Base-by-base conservation (phyloP, 2,888 invertebrate genomes). In the Agapostemon virescens region DNA sequence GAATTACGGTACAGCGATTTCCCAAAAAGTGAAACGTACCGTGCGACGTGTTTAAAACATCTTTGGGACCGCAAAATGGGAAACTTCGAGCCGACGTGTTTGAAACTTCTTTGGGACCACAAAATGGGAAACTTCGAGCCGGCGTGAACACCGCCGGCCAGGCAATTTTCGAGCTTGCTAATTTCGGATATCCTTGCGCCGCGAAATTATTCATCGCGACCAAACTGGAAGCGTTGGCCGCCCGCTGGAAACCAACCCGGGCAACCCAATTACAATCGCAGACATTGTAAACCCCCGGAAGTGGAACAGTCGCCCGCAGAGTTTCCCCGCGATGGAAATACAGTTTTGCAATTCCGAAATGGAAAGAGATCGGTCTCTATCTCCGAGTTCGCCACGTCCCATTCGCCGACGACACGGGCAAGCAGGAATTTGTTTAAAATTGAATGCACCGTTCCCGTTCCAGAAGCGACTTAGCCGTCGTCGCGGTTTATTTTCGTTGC, bases 341-440 rank as follows among this genome's bases (percentile, higher is more conserved):
- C 69, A 63, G 61, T 63, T 49, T 38, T n/a, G 15, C 49, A 49
- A 75, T 42, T 75, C 69, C 33, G 33, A n/a, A 30, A 63, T 11
- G 9, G 26, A 20, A 23, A 72, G 15, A 61, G 61, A 61, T 61
- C 40, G 4, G 11, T 36, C 36, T 63, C 58, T 45, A 7, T 2
- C 45, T 42, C 42, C 1, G n/a, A n/a, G 63, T 55, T 55, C n/a
- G n/a, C n/a, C n/a, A n/a, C n/a, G n/a, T n/a, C n/a, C 55, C 26
- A 55, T 55, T 55, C 26, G 15, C 2, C 15, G 20, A 13, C 2
- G 23, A 13, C 33, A 7, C 26, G n/a, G 40, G 66, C 66, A 30
- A 66, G 15, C 15, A 4, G 45, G 26, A 64, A 70, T 70, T 70
- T 75, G 20, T 64, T 75, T 52, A 63, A 75, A 64, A 23, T 63